Evolutionary conservation across 2,113 vertebrate species (phyloP).

Genomic region (Turnix velox): DNA sequence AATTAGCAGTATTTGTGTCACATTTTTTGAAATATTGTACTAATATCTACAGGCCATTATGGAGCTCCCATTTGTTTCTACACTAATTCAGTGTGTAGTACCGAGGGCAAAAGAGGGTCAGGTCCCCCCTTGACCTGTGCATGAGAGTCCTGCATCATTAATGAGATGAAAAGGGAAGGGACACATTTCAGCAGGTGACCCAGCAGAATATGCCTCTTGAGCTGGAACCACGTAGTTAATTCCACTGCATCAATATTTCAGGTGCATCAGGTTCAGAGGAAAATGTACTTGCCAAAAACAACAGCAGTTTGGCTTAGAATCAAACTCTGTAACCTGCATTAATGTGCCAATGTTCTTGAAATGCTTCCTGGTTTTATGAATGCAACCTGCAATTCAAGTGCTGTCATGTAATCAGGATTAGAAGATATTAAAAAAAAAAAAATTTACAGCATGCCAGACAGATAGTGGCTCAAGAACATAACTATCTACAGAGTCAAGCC

Average conservation of each 20-base stretch:
- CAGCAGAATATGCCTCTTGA: not conserved
- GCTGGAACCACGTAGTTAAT: not conserved
- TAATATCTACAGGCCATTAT: not conserved
- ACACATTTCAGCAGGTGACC: conserved; percentile 9
- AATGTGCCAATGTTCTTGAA: conserved; percentile 20
- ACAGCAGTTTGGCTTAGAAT: conserved; percentile 31
- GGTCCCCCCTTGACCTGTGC: not conserved
- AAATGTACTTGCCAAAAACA: conserved; percentile 40
- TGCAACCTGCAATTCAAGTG: not conserved
- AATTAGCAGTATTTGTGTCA: not conserved
- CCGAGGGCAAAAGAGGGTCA: not conserved
- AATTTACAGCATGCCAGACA: not conserved
- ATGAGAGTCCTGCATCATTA: not conserved
- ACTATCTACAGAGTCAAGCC: not conserved
- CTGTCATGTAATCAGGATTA: conserved; percentile 1
- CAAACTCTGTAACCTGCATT: not conserved
- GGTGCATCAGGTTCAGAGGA: not conserved
- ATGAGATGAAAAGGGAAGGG: not conserved
- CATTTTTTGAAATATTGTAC: not conserved
- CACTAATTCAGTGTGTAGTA: not conserved
- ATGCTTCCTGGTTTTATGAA: conserved; percentile 18
- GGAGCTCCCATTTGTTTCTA: not conserved
- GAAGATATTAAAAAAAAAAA: not conserved
- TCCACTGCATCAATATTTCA: conserved; percentile 27
- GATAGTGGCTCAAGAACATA: not conserved